phyloP scores from a whole-genome alignment of 2,113 vertebrate genomes.

The Pelecanoides urinatrix region DNA sequence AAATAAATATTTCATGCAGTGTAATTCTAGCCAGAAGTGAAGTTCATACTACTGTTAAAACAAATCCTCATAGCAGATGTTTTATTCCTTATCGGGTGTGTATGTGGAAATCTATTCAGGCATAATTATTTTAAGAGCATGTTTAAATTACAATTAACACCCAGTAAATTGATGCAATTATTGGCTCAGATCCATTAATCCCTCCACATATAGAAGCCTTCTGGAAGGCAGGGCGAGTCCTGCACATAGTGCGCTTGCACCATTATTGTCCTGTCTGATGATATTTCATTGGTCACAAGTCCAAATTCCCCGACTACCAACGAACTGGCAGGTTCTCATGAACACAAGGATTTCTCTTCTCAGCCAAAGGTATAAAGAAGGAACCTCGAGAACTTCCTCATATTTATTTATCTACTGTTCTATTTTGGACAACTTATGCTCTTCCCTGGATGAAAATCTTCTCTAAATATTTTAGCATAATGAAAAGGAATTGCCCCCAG shows the following conservation, averaged over 20 bases:
- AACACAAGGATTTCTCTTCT: neutral
- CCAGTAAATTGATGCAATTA: slow-evolving; percentile 8
- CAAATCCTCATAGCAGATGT: neutral
- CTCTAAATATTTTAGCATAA: neutral
- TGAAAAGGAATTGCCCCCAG: neutral
- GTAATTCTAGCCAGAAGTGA: slow-evolving; percentile 24
- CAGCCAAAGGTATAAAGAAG: neutral
- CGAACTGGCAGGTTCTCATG: fast-evolving
- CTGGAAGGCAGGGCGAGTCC: neutral
- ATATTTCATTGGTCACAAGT: neutral
- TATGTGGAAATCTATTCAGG: neutral
- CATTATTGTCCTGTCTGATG: neutral
- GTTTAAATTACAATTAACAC: slow-evolving; percentile 28
- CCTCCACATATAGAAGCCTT: neutral
- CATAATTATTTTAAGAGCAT: neutral
- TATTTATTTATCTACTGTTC: neutral
- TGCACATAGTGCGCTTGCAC: neutral
- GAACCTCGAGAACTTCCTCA: neutral
- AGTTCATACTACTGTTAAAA: neutral
- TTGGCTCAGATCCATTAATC: neutral
- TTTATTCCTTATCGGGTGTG: neutral
- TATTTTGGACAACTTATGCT: neutral
- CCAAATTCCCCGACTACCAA: neutral
- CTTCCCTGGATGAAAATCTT: neutral
- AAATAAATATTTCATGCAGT: neutral